These are phyloP conservation scores for Todus mexicanus DNA, from an alignment of 2,797 vertebrate genomes.

Conservation along the genomic window DNA sequence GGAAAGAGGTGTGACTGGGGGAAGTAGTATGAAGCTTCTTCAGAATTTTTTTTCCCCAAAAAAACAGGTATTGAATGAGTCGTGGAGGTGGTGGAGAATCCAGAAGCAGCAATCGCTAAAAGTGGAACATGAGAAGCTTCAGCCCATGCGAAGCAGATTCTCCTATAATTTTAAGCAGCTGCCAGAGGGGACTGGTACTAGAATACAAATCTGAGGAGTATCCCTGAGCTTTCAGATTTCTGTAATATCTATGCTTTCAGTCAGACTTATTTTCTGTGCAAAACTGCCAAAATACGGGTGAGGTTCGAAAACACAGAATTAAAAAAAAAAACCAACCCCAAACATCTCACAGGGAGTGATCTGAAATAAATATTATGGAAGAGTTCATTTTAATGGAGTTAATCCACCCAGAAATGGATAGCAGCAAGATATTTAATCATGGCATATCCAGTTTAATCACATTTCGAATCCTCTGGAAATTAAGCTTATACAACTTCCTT, in stretches of 20 bases:
- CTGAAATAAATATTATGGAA: constrained; percentile 70
- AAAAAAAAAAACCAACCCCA: neutral
- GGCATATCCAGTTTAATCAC: constrained; percentile 66
- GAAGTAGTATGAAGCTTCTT: neutral
- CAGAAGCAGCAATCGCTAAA: fast-evolving
- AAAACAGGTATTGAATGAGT: neutral
- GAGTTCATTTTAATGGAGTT: constrained; percentile 62
- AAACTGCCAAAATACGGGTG: neutral
- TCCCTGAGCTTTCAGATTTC: neutral
- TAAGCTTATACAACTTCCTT: constrained; percentile 63
- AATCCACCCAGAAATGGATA: constrained; percentile 70
- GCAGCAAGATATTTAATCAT: constrained; percentile 70
- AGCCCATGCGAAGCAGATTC: neutral
- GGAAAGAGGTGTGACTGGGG: fast-evolving
- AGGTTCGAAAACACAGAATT: constrained; percentile 40
- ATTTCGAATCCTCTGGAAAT: constrained; percentile 67
- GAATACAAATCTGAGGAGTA: neutral
- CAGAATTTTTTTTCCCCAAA: neutral
- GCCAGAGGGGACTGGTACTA: neutral
- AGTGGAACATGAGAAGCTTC: neutral
- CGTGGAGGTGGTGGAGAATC: neutral
- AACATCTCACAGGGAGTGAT: neutral
- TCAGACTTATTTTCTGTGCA: constrained; percentile 21
- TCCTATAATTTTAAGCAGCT: neutral
- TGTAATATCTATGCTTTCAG: neutral